A percentile compares a stretch with the other conserved stretches of the same genome.
Evolutionary conservation across 1,140 invertebrate genomes (phyloP).

Genomic region (Sitobion miscanthi): DNA sequence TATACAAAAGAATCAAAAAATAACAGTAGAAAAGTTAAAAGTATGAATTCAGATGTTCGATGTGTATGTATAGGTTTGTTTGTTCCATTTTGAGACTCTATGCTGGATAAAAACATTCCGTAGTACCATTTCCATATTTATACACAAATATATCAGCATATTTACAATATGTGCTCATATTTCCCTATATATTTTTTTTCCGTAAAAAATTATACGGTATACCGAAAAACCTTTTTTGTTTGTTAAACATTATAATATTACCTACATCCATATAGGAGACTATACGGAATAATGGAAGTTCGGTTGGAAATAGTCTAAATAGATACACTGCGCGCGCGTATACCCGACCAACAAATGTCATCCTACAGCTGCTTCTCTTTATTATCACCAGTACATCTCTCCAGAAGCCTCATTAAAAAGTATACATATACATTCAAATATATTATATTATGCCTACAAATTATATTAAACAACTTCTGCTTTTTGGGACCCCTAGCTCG

Average conservation of each 20-base stretch:
- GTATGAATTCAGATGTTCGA: background rate
- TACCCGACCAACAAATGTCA: background rate
- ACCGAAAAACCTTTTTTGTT: conserved; percentile 5
- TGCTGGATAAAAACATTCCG: background rate
- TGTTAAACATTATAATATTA: conserved; percentile 3
- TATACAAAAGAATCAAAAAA: background rate
- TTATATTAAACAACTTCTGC: conserved; percentile 31
- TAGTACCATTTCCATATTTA: background rate
- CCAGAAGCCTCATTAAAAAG: conserved; percentile 20
- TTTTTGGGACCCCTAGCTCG: background rate
- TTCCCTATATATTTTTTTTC: background rate
- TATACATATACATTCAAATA: background rate
- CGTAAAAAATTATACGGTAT: background rate
- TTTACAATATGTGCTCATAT: background rate
- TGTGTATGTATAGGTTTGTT: background rate
- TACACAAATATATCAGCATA: background rate
- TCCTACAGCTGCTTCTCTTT: background rate
- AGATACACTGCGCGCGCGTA: background rate
- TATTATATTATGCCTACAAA: conserved; percentile 33
- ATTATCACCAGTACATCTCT: conserved; percentile 16
- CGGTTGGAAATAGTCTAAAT: background rate
- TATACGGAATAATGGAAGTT: background rate
- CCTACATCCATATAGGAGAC: background rate
- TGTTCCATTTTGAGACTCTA: background rate
- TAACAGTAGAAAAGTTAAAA: background rate